Evolutionary conservation across 2,113 vertebrate species (phyloP).

Genomic region (Orycteropus afer): DNA sequence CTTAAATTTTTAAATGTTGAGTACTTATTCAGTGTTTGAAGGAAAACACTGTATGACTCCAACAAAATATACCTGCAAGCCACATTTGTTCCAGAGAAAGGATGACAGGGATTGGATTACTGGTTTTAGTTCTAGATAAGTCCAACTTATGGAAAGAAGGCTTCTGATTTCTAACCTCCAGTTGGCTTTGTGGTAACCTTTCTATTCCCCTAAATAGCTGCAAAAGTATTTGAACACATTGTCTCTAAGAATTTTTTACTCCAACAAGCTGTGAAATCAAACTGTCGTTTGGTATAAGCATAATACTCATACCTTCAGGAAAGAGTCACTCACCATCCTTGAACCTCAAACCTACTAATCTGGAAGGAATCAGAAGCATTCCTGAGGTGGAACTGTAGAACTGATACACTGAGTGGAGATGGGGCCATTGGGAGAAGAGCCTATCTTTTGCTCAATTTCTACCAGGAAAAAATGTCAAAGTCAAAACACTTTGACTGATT

Average conservation of each 20-base stretch:
- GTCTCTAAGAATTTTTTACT: background rate
- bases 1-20: background rate
- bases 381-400: background rate
- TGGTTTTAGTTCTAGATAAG: background rate
- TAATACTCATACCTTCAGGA: background rate
- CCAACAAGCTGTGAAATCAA: background rate
- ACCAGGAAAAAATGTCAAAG: background rate
- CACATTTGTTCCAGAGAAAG: background rate
- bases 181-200: background rate
- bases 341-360: background rate
- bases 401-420: background rate
- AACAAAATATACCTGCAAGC: background rate
- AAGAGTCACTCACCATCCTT: background rate
- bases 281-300: background rate
- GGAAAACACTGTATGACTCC: background rate
- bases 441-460: background rate
- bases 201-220: background rate
- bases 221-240: background rate
- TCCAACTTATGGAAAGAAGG: background rate
- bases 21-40: background rate
- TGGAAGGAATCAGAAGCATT: background rate
- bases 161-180: background rate
- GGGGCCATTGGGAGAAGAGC: background rate
- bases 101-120: background rate
- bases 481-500: background rate